These are phyloP conservation scores for Augiades crinisus DNA, from an alignment of 2,888 invertebrate species.

Conservation along the genomic window DNA sequence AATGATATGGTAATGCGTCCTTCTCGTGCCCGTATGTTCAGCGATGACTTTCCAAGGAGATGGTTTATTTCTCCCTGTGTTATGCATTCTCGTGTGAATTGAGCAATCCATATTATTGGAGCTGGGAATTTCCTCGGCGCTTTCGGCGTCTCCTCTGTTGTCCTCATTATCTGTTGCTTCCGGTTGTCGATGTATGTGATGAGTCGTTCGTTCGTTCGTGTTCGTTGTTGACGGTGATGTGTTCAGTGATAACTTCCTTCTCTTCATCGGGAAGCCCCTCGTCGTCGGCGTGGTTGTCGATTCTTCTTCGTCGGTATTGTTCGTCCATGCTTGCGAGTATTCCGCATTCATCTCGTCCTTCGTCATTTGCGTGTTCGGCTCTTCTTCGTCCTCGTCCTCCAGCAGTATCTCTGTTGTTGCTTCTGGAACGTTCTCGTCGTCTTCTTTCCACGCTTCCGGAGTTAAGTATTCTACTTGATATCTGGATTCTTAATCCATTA, in stretches of 20 bases:
- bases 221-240: background rate
- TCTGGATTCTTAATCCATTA: no score
- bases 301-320: background rate
- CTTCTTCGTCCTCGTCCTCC: background rate
- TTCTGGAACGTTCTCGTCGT: background rate
- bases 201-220: background rate
- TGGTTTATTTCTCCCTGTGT: conserved; percentile 12
- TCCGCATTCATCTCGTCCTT: background rate
- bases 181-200: conserved; percentile 4
- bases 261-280: background rate
- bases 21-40: conserved; percentile 13
- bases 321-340: background rate
- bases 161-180: background rate
- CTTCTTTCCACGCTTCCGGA: background rate
- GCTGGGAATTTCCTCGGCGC: background rate
- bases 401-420: background rate
- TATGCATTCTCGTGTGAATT: background rate
- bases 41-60: conserved; percentile 25
- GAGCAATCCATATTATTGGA: background rate
- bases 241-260: background rate
- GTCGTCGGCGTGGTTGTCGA: background rate
- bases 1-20: conserved; percentile 22
- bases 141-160: background rate
- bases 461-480: background rate
- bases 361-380: background rate